These are phyloP conservation scores for Myopa tessellatipennis DNA, from an alignment of 2,888 invertebrate species.

Conservation along the genomic window DNA sequence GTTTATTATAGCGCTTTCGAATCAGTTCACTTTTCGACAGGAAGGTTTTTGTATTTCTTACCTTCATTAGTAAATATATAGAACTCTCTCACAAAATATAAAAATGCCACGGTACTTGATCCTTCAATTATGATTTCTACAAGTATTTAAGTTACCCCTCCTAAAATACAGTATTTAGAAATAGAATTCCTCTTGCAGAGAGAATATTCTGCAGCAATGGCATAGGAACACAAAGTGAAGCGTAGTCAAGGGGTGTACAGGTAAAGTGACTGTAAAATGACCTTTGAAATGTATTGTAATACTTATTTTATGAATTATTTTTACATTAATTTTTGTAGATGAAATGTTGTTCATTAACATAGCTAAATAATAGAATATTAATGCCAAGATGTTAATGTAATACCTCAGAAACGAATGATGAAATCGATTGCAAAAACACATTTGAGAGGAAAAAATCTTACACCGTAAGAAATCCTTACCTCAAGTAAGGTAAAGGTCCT, in stretches of 20 bases:
- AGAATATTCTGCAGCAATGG: conserved; percentile 44
- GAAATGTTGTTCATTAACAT: too few relatives aligned
- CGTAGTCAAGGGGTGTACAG: neutral
- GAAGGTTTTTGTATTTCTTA: conserved; percentile 1
- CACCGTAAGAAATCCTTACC: too few relatives aligned
- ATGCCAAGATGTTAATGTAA: too few relatives aligned
- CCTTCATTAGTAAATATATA: conserved; percentile 46
- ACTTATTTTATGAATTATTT: too few relatives aligned
- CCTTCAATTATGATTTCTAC: conserved; percentile 56
- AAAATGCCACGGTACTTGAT: conserved; percentile 58
- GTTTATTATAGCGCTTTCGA: conserved; percentile 37
- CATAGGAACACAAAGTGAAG: conserved; percentile 46
- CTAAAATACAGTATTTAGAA: neutral
- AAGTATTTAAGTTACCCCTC: conserved; percentile 16
- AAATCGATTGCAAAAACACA: too few relatives aligned
- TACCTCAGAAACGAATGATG: too few relatives aligned
- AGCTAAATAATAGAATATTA: too few relatives aligned
- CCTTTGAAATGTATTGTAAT: too few relatives aligned
- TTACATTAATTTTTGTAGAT: too few relatives aligned
- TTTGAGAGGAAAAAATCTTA: too few relatives aligned
- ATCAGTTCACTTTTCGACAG: conserved; percentile 31
- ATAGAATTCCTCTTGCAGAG: conserved; percentile 48
- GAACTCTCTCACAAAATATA: conserved; percentile 58
- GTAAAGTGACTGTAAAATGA: too few relatives aligned
- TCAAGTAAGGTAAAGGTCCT: too few relatives aligned